Base-by-base conservation (phyloP, 2,113 vertebrate genomes). In the Rhipidura dahli region DNA sequence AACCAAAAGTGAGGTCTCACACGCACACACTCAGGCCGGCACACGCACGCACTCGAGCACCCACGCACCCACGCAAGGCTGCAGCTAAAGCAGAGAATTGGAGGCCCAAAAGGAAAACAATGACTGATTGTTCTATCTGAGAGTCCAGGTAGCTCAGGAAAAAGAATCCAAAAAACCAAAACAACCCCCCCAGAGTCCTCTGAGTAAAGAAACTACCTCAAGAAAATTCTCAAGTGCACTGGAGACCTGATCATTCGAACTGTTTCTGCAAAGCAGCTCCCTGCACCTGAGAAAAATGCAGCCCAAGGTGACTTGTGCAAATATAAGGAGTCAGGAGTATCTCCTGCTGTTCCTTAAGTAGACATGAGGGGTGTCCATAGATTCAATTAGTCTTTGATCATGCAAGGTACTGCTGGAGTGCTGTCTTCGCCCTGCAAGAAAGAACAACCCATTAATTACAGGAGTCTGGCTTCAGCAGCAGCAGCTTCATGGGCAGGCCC, bases 331-430 rank as follows among this genome's bases (percentile, higher is more conserved):
- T 97, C 93, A 97, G 97, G 97, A 98, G 70, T 85, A 97, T 97
- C 96, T 98, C 97, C 98, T 97, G 97, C 94, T 97, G 70, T 95
- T 98, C 97, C 96, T 97, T 96, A 97, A 94, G 94, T 95, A 97
- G 97, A 97, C 93, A 95, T 69, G 97, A 95, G 96, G 97, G 97
- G 89, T 95, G 97, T 97, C 94, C 89, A 51, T 90, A 96, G 95
- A 92, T 91, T 97, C 94, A 86, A 53, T 79, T 51, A 96, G 95
- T 96, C 97, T 95, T 98, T 96, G 84, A 97, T 99, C 99, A 99
- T 87, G 99, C 99, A 92, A 99, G 98, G 97, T 99, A 99, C 98
- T 99, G 99, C 98, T 99, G 99, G 98, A 99, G 98, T 89, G 99
- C 99, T 68, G 98, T 99, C 98, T 99, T 99, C 75, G 99, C 99